A percentile compares a stretch with the other conserved stretches of the same genome.
Evolutionary conservation across 2,888 invertebrate genomes (phyloP).

Genomic region (Melolontha melolontha): DNA sequence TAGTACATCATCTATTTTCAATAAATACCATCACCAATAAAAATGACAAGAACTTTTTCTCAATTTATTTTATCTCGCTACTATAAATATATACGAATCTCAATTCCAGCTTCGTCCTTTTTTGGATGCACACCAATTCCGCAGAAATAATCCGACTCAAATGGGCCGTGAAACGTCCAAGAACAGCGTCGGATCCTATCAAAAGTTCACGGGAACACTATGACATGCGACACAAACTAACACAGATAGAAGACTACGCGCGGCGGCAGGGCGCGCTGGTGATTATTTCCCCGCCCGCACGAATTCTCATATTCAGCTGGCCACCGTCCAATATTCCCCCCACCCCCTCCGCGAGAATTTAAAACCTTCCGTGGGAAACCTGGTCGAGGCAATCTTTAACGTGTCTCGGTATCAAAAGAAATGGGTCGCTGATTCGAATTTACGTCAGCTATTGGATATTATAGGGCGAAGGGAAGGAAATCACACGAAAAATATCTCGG

Average conservation of each 20-base stretch:
- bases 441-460: conserved; percentile 23
- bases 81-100: background rate
- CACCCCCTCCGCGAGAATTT: conserved; percentile 7
- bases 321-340: conserved; percentile 21
- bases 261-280: too few relatives aligned
- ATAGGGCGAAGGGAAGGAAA: background rate
- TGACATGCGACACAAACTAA: conserved; percentile 13
- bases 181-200: conserved; percentile 19
- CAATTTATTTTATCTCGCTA: background rate
- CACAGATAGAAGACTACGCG: too few relatives aligned
- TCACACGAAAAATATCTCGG: background rate
- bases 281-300: too few relatives aligned
- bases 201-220: background rate
- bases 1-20: background rate
- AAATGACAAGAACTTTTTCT: conserved; percentile 25
- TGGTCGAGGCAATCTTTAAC: conserved; percentile 19
- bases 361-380: conserved; percentile 8
- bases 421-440: conserved; percentile 36
- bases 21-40: background rate
- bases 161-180: conserved; percentile 27
- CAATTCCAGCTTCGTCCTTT: background rate
- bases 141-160: conserved; percentile 17
- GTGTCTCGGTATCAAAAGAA: conserved; percentile 29
- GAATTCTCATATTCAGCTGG: background rate
- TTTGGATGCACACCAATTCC: conserved; percentile 4